Conservation (phyloP, 2,113 vertebrate species). For the Silurus meridionalis region DNA sequence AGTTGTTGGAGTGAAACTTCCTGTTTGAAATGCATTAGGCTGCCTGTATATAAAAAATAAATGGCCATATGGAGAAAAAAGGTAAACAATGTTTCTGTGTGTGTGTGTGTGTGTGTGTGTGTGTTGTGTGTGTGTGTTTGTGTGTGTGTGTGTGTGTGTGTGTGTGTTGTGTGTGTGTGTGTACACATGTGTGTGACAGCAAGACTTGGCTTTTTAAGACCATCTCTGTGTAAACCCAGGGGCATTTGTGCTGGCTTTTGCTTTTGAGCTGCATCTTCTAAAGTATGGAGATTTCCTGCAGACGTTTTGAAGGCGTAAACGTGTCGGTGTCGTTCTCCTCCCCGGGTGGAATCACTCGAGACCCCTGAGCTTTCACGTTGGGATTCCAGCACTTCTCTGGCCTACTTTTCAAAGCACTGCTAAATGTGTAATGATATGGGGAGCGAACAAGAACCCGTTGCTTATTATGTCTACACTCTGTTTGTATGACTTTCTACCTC, state of each 20-base stretch:
- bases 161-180: conserved; percentile 23
- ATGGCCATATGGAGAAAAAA: not conserved
- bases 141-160: conserved; percentile 8
- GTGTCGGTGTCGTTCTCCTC: conserved; percentile 34
- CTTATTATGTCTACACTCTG: not conserved
- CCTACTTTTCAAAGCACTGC: conserved; percentile 56
- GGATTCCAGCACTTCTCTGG: conserved; percentile 52
- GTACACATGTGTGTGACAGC: not conserved
- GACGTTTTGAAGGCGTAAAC: conserved; percentile 39
- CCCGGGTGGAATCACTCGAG: conserved; percentile 21
- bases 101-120: not conserved
- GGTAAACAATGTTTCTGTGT: not conserved
- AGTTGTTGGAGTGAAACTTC: not conserved
- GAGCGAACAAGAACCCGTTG: not conserved
- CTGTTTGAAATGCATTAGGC: not conserved
- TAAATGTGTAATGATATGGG: conserved; percentile 56
- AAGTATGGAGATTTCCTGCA: conserved; percentile 47
- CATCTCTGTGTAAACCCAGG: conserved; percentile 36
- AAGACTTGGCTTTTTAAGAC: conserved; percentile 34
- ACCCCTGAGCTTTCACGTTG: conserved; percentile 40
- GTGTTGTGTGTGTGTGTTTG: conserved; percentile 8
- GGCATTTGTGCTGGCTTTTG: conserved; percentile 36
- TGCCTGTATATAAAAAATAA: not conserved
- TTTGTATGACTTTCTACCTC: conserved; percentile 1
- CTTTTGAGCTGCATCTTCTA: conserved; percentile 42